Evolutionary conservation across 1,140 invertebrate species (phyloP).

Genomic region (Amyelois transitella): DNA sequence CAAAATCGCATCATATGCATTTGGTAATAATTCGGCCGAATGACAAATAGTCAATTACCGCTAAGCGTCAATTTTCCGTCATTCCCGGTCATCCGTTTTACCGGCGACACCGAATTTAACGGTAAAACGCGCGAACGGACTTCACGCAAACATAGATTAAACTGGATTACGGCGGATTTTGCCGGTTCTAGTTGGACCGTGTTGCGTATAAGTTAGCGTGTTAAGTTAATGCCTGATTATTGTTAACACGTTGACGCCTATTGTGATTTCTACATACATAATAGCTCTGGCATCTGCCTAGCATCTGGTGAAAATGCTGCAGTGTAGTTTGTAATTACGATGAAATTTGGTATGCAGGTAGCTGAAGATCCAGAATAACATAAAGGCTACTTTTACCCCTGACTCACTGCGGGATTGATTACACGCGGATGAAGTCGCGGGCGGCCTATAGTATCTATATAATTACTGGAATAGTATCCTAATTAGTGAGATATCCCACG

Average conservation of each 20-base stretch:
- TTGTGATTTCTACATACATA: not conserved
- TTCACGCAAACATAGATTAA: not conserved
- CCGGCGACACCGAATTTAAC: not conserved
- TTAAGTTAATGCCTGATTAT: not conserved
- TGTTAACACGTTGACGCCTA: not conserved
- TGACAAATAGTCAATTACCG: constrained; percentile 1
- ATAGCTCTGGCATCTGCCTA: too few relatives aligned
- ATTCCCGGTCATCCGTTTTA: not conserved
- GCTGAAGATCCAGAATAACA: too few relatives aligned
- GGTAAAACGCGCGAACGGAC: constrained; percentile 2
- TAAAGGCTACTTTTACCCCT: too few relatives aligned
- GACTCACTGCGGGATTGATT: too few relatives aligned
- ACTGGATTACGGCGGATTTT: not conserved
- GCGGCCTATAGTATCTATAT: too few relatives aligned
- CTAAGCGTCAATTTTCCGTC: not conserved
- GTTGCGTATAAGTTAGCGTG: not conserved
- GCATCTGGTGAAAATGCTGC: too few relatives aligned
- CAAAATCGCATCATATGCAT: not conserved
- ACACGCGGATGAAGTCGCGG: too few relatives aligned
- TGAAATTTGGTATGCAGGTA: too few relatives aligned
- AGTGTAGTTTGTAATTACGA: too few relatives aligned
- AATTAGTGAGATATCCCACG: too few relatives aligned
- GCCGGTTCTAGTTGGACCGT: not conserved
- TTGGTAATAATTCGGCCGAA: not conserved
- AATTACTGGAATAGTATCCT: too few relatives aligned